phyloP scores from a whole-genome alignment of 2,888 invertebrate species.

The Apomyelois bistriatella region DNA sequence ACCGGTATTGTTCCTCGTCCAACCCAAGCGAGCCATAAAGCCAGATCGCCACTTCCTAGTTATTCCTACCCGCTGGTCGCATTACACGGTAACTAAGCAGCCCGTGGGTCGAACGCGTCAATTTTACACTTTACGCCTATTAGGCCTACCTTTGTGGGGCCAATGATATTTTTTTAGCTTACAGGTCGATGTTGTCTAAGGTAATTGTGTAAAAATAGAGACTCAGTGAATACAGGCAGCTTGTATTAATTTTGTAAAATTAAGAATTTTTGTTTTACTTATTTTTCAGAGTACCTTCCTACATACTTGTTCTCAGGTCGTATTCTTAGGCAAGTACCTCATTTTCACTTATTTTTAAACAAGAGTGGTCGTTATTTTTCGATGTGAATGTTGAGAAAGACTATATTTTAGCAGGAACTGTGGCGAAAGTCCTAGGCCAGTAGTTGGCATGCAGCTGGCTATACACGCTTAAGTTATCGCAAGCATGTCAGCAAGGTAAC shows the following conservation, averaged over 20 bases:
- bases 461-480: too few species aligned
- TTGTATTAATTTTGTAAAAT: not conserved
- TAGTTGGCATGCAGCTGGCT: too few species aligned
- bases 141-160: conserved; percentile 21
- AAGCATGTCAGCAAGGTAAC: too few species aligned
- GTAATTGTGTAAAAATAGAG: not conserved
- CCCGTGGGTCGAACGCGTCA: not conserved
- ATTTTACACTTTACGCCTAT: conserved; percentile 24
- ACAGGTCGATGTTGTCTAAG: not conserved
- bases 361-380: too few species aligned
- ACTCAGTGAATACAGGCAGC: not conserved
- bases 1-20: not conserved
- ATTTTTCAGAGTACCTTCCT: too few species aligned
- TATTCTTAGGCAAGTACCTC: too few species aligned
- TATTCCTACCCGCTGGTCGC: conserved; percentile 9
- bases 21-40: not conserved
- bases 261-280: not conserved
- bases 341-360: too few species aligned
- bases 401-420: too few species aligned
- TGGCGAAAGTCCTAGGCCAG: too few species aligned
- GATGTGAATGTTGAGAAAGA: too few species aligned
- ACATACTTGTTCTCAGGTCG: too few species aligned
- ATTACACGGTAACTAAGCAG: conserved; percentile 10
- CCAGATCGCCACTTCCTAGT: conserved; percentile 7
- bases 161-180: conserved; percentile 11